Conservation (phyloP, 1,140 invertebrate species). For the Apis laboriosa region DNA sequence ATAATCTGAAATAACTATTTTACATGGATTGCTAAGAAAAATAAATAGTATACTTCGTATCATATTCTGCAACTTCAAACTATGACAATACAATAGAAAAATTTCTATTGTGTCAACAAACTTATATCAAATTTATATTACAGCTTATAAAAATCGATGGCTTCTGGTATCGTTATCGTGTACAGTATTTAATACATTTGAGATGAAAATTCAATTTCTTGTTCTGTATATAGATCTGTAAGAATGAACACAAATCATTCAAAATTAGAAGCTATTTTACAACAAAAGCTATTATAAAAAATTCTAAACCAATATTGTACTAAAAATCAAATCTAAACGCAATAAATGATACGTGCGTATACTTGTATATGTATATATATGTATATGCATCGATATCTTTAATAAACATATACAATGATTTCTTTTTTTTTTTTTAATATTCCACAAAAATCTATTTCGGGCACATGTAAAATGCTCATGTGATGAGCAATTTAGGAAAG, state of each 20-base stretch:
- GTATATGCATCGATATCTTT: slow-evolving; percentile 7
- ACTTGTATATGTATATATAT: slow-evolving; percentile 12
- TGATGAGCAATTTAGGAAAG: slow-evolving; percentile 42
- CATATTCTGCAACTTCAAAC: slow-evolving; percentile 21
- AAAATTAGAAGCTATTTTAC: slow-evolving; percentile 18
- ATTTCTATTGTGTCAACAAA: slow-evolving; percentile 28
- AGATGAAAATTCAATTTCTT: not conserved
- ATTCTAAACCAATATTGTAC: slow-evolving; percentile 15
- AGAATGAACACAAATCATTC: slow-evolving; percentile 30
- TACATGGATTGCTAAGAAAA: slow-evolving; percentile 6
- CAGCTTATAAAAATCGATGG: slow-evolving; percentile 30
- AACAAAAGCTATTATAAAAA: slow-evolving; percentile 4
- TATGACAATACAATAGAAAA: slow-evolving; percentile 32
- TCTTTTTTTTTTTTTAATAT: not conserved
- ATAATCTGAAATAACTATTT: slow-evolving; percentile 37
- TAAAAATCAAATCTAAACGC: slow-evolving; percentile 23
- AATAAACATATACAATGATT: slow-evolving; percentile 20
- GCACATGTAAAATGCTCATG: slow-evolving; percentile 34
- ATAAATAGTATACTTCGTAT: slow-evolving; percentile 36
- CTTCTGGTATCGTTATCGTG: slow-evolving; percentile 8
- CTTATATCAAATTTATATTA: slow-evolving; percentile 41
- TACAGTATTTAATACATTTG: slow-evolving; percentile 1
- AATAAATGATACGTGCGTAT: slow-evolving; percentile 39
- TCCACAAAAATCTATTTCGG: slow-evolving; percentile 30
- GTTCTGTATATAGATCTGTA: not conserved